A percentile compares a stretch with the other conserved stretches of the same genome.
Conservation (phyloP, 2,888 invertebrate species). For the Nephrocerus scutellatus region DNA sequence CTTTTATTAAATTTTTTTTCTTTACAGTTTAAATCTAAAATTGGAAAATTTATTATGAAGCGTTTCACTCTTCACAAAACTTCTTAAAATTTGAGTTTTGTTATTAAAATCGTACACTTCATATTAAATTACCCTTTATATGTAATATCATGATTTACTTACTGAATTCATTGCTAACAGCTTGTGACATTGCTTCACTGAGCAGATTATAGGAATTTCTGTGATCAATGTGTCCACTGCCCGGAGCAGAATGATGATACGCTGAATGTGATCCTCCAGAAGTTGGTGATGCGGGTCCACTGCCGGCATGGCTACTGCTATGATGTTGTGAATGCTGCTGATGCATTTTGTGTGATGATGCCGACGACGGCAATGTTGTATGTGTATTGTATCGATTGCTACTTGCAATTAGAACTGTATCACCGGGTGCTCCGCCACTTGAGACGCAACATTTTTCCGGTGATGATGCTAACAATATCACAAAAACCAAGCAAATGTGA, state of each 20-base stretch:
- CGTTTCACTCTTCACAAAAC: no score
- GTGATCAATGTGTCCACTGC: conserved; percentile 32
- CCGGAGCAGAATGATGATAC: conserved; percentile 28
- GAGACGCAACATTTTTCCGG: conserved; percentile 28
- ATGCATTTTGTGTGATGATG: conserved; percentile 3
- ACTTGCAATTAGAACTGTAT: conserved; percentile 25
- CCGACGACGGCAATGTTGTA: conserved; percentile 13
- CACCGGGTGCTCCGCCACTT: conserved; percentile 31
- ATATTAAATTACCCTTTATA: no score
- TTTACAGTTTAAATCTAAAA: no score
- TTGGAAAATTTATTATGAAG: no score
- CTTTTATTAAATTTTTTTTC: no score
- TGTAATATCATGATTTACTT: no score
- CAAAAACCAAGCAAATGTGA: conserved; percentile 23
- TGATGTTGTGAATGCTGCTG: conserved; percentile 11
- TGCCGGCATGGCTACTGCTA: conserved; percentile 14
- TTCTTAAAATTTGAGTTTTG: no score
- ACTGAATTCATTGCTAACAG: conserved; percentile 55
- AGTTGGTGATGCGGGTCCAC: conserved; percentile 20
- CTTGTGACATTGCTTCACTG: conserved; percentile 54
- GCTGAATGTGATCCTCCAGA: conserved; percentile 21
- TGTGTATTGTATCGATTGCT: conserved; percentile 25
- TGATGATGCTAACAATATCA: conserved; percentile 26
- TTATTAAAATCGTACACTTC: no score
- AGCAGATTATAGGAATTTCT: conserved; percentile 50